phyloP scores from a whole-genome alignment of 2,888 invertebrate genomes.

The Oscheius onirici region DNA sequence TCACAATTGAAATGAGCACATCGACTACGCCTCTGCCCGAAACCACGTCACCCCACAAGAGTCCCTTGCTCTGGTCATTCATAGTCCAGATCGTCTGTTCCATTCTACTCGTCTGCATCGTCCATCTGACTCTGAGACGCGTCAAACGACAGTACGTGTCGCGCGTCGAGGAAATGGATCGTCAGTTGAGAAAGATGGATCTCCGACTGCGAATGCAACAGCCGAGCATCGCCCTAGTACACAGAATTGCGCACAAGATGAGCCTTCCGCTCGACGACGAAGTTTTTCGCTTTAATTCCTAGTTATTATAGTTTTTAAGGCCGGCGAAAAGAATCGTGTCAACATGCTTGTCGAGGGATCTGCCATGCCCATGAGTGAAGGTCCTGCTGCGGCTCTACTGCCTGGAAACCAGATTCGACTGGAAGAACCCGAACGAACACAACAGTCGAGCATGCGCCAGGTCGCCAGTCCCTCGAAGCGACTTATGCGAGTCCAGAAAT shows the following conservation, averaged over 20 bases:
- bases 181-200: constrained; percentile 11
- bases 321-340: background rate
- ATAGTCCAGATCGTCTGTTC: constrained; percentile 6
- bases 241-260: constrained; percentile 10
- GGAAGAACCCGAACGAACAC: background rate
- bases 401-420: no score
- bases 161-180: constrained; percentile 6
- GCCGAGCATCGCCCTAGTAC: constrained; percentile 6
- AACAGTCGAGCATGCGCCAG: no score
- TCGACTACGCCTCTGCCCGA: no score
- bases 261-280: constrained; percentile 13
- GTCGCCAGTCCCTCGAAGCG: no score
- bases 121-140: background rate
- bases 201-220: constrained; percentile 19
- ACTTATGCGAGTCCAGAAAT: no score
- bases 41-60: background rate
- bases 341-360: constrained; percentile 8
- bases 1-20: no score
- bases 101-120: background rate
- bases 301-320: no score
- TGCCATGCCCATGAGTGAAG: background rate
- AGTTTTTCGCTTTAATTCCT: no score
- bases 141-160: background rate
- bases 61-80: constrained; percentile 10
- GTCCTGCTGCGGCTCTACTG: background rate